Base-by-base conservation (phyloP, 1,140 invertebrate species). In the Ceratina australensis region DNA sequence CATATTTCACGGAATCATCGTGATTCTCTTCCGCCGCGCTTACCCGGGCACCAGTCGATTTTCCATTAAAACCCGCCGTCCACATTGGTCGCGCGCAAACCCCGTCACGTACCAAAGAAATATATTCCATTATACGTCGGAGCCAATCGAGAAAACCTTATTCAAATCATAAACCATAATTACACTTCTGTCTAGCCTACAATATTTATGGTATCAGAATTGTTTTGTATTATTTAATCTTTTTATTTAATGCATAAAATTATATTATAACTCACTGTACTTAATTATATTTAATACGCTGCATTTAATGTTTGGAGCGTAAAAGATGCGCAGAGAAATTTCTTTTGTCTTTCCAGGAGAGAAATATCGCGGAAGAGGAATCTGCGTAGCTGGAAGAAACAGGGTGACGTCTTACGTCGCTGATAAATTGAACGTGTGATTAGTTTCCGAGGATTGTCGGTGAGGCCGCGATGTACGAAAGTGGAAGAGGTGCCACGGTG, bases 381-480 rank as follows among this genome's bases (percentile, higher is more conserved):
- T 84, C 59, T 52, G 56, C 65, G n/a, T 12, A 65, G 26, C 61
- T 69, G 47, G 54, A 76, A 10, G 50, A 52, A 79, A 72, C 76
- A 69, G 76, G 16, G 65, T 57, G 42, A 42, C 72, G 57, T 49
- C 73, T 80, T 81, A 71, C 87, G 79, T 79, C 80, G 69, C 73
- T 90, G 89, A 91, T 85, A 90, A 91, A 91, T 91, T 90, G 90
- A 87, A 90, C 69, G 87, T 87, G 83, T 87, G 87, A 91, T 87
- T 87, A 90, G 85, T 89, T 42, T 88, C 82, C 80, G 82, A 84
- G 86, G 88, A 90, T 89, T 88, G 79, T 72, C 84, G 81, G 87
- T 90, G 90, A 88, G 72, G 86, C 73, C 78, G 72, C 69, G 76
- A 80, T 87, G 72, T 83, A 83, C 81, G 69, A 71, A 47, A 76